Conservation (phyloP, 2,113 vertebrate genomes). For the Suncus etruscus region DNA sequence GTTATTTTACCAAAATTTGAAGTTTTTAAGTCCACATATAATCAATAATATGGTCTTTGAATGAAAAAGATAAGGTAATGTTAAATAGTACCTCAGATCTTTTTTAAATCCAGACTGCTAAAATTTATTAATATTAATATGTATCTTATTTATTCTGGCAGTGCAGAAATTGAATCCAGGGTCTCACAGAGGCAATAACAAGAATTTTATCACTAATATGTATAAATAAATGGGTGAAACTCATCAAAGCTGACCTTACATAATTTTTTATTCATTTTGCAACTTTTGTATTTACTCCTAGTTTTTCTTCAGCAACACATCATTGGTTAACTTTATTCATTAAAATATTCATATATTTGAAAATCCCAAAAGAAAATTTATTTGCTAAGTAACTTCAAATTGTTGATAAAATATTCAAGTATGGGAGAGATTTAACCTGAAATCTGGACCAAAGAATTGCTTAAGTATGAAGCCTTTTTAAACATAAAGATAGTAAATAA, state of each 20-base stretch:
- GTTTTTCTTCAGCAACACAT: neutral
- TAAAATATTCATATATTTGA: neutral
- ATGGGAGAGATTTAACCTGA: neutral
- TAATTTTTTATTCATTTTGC: neutral
- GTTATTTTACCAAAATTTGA: slow-evolving; percentile 32
- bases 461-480: neutral
- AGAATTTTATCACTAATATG: too few relatives aligned
- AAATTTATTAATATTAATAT: slow-evolving; percentile 5
- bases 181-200: too few relatives aligned
- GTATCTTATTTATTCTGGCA: too few relatives aligned
- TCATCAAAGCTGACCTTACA: neutral
- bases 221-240: neutral
- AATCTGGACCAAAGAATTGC: neutral
- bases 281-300: neutral
- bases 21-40: neutral
- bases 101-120: slow-evolving; percentile 30
- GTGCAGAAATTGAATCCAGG: too few relatives aligned
- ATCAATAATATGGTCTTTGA: neutral
- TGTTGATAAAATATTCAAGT: neutral
- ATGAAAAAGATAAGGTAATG: neutral
- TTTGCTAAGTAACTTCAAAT: neutral
- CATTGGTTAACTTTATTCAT: neutral
- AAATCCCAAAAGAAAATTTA: neutral
- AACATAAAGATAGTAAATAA: too few relatives aligned
- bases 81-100: neutral